Base-by-base conservation (phyloP, 2,888 invertebrate species). In the Ashinkailepas kermadecensis region DNA sequence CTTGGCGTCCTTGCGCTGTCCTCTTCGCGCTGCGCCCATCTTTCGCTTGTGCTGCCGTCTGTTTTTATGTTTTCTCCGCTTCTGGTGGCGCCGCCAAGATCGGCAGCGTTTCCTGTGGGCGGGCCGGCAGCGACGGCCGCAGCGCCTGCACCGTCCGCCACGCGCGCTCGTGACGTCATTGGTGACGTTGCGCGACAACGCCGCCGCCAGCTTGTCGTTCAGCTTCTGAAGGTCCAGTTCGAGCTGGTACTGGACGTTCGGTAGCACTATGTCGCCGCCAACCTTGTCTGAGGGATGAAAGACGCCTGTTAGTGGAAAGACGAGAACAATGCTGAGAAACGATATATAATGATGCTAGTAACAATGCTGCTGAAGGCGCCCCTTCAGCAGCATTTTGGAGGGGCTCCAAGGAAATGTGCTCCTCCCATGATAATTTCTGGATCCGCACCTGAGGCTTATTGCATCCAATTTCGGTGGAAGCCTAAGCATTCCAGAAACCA, bases 231-330 rank as follows among this genome's bases (percentile, higher is more conserved):
- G 86, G 9, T 89, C 87, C 87, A 88, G 88, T 84, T 89, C 89
- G 86, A 89, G 85, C 84, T 89, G 89, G 84, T 89, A 89, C 83
- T 88, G 86, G 39, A 87, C 86, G 85, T 92, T 91, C 65, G 94
- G 92, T 84, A 95, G 89, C 0, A 95, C 95, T 83, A 95, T 95
- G 87, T 95, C 95, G 0, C 95, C 95, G 89, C 93, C 90, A 86
- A 94, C 94, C 81, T 91, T 92, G 85, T 90, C 95, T 95, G 90
- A 2, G 15, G 59, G 39, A 39, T 39, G 39, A 4, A 39, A 1
- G 39, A 39, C 39, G 39, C 39, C 1, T 39, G 39, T 39, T 39
- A 39, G 39, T 39, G 39, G 39, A 39, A 39, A 39, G 39, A 39
- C 39, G 39, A 39, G 39, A 4, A 39, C 39, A 39, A 39, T 39